phyloP scores from a whole-genome alignment of 2,888 invertebrate species.

The Agapostemon virescens region DNA sequence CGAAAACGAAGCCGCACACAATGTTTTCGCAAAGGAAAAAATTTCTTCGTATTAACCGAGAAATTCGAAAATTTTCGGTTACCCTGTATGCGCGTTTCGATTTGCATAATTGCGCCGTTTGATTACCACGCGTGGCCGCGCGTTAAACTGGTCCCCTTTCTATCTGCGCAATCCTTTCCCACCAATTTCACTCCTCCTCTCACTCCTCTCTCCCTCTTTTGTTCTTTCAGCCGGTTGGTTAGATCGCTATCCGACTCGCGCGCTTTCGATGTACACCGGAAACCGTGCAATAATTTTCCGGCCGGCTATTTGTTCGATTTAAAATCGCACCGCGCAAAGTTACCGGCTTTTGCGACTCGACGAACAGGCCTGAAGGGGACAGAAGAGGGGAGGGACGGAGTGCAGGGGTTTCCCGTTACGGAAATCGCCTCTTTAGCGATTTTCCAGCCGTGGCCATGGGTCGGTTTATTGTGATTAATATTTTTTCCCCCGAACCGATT shows the following conservation, averaged over 20 bases:
- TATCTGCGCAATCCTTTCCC: background rate
- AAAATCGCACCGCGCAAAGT: constrained; percentile 41
- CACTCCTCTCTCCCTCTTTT: background rate
- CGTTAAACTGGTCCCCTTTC: constrained; percentile 20
- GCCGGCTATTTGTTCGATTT: constrained; percentile 39
- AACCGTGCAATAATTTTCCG: constrained; percentile 41
- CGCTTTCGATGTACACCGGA: constrained; percentile 41
- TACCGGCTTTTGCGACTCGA: constrained; percentile 26
- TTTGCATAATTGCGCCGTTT: constrained; percentile 57
- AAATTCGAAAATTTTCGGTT: too few species aligned
- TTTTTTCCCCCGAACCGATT: background rate
- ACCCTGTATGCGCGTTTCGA: too few species aligned
- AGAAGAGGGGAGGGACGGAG: background rate
- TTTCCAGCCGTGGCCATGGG: constrained; percentile 3
- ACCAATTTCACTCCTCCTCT: background rate
- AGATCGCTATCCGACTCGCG: constrained; percentile 45
- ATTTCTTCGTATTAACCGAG: too few species aligned
- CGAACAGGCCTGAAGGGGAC: background rate
- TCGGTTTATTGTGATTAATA: constrained; percentile 35
- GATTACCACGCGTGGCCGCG: constrained; percentile 45
- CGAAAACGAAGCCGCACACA: too few species aligned
- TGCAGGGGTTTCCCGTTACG: constrained; percentile 19
- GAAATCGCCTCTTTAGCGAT: constrained; percentile 40
- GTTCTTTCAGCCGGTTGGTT: background rate
- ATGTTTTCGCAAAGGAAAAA: too few species aligned